A percentile compares a stretch with the other conserved stretches of the same genome.
Evolutionary conservation across 2,888 invertebrate genomes (phyloP).

Genomic region (Drosophila testacea): DNA sequence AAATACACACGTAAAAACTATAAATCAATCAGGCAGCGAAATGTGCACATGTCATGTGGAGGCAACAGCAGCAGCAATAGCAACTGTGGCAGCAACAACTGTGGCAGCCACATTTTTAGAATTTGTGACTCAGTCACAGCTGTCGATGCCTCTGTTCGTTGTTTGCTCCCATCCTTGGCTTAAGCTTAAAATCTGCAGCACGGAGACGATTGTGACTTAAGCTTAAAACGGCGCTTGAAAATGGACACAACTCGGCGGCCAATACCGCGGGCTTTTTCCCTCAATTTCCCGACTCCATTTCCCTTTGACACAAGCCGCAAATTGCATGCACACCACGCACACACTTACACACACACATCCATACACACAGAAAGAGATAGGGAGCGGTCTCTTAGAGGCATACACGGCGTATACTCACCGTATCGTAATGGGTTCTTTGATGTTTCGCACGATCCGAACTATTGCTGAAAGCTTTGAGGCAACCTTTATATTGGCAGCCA

Average conservation of each 20-base stretch:
- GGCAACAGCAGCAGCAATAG: constrained; percentile 27
- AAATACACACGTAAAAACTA: constrained; percentile 62
- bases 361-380: constrained; percentile 1
- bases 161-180: constrained; percentile 40
- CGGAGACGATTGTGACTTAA: constrained; percentile 8
- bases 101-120: constrained; percentile 30
- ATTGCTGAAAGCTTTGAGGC: constrained; percentile 98
- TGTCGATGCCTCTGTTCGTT: constrained; percentile 24
- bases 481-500: constrained; percentile 96
- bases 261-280: constrained; percentile 49
- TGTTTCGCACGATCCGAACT: constrained; percentile 99
- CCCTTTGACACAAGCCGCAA: constrained; percentile 71
- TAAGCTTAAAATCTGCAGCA: constrained; percentile 41
- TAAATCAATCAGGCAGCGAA: constrained; percentile 79
- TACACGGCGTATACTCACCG: constrained; percentile 88
- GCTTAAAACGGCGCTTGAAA: constrained; percentile 38
- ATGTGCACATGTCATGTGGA: constrained; percentile 77
- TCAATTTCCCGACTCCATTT: constrained; percentile 49
- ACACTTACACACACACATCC: constrained; percentile 20
- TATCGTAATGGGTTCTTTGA: constrained; percentile 98
- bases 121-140: constrained; percentile 44
- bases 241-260: constrained; percentile 28
- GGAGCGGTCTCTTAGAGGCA: constrained; percentile 1
- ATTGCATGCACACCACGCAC: constrained; percentile 54
- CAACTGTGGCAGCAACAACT: constrained; percentile 18